Conservation (phyloP, 2,888 invertebrate species). For the Beris chalybata region DNA sequence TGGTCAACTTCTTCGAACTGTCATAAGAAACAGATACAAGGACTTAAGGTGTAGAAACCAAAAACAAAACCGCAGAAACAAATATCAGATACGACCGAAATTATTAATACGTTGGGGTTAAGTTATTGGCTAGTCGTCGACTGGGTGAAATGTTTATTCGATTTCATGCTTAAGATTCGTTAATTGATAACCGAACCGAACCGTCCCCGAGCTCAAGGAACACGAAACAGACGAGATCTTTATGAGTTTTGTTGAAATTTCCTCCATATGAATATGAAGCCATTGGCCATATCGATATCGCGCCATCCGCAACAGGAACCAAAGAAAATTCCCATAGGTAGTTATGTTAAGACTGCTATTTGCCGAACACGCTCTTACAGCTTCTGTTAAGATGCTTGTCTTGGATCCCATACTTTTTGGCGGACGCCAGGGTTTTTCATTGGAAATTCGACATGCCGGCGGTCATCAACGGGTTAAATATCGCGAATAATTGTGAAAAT, state of each 20-base stretch:
- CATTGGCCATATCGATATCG: conserved; percentile 8
- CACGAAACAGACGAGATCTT: conserved; percentile 20
- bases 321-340: background rate
- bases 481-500: conserved; percentile 21
- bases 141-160: conserved; percentile 31
- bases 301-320: background rate
- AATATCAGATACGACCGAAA: conserved; percentile 31
- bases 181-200: conserved; percentile 25
- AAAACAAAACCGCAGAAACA: conserved; percentile 13
- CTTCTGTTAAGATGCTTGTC: conserved; percentile 31
- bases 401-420: conserved; percentile 2
- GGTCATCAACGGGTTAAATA: conserved; percentile 27
- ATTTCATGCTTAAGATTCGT: conserved; percentile 29
- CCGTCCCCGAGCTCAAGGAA: background rate
- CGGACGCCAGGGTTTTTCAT: conserved; percentile 20
- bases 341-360: conserved; percentile 20
- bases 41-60: no score
- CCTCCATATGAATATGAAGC: background rate
- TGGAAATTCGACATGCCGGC: conserved; percentile 21
- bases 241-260: conserved; percentile 6
- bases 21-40: no score
- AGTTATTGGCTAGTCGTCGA: conserved; percentile 27
- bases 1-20: no score
- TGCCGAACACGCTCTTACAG: conserved; percentile 24
- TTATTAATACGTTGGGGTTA: conserved; percentile 32